Conservation (phyloP, 2,797 vertebrate genomes). For the Cuculus canorus region DNA sequence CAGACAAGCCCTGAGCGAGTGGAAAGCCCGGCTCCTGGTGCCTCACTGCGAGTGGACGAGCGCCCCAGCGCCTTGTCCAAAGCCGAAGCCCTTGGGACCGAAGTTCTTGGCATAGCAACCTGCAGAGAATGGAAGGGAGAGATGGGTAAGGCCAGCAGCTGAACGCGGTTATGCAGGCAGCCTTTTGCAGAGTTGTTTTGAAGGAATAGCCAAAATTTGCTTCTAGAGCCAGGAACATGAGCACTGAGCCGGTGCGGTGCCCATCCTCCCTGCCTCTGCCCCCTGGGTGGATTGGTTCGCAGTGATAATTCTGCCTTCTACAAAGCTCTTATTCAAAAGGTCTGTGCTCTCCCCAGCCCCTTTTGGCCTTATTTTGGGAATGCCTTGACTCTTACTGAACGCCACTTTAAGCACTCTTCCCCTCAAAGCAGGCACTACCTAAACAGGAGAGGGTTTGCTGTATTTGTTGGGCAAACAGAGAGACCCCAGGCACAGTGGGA, state of each 20-base stretch:
- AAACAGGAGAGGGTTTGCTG: background rate
- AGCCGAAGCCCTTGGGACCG: slow-evolving; percentile 96
- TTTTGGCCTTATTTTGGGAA: background rate
- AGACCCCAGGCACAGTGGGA: background rate
- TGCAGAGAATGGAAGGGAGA: slow-evolving; percentile 51
- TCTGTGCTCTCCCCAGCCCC: background rate
- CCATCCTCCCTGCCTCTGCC: background rate
- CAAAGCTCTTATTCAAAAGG: background rate
- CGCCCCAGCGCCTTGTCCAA: slow-evolving; percentile 93
- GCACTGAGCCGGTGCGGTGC: background rate
- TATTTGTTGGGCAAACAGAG: background rate
- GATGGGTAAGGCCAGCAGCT: background rate
- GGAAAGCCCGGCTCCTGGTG: background rate
- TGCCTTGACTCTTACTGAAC: background rate
- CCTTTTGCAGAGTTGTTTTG: background rate
- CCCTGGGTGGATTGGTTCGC: background rate
- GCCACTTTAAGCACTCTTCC: accelerated
- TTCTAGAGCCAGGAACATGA: accelerated
- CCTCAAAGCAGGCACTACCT: background rate
- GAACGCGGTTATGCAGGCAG: background rate
- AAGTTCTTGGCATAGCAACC: slow-evolving; percentile 97
- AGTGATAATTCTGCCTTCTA: accelerated
- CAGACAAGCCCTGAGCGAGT: background rate
- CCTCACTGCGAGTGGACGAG: slow-evolving; percentile 90
- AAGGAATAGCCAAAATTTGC: background rate